phyloP scores from a whole-genome alignment of 2,797 vertebrate species.

The Lacerta agilis region DNA sequence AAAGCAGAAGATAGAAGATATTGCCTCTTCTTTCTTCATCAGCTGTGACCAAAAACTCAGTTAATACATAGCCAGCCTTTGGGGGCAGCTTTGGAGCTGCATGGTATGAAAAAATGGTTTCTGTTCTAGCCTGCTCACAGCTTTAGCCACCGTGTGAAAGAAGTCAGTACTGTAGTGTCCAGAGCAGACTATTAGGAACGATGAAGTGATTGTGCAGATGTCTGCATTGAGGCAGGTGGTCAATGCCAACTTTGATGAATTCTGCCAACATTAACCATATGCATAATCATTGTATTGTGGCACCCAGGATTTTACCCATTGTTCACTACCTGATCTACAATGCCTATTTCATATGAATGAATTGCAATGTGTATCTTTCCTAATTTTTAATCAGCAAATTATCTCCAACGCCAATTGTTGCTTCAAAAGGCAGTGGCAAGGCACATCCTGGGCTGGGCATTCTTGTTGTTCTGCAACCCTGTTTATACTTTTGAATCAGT shows the following conservation, averaged over 20 bases:
- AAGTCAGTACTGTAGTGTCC: neutral
- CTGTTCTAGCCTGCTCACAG: neutral
- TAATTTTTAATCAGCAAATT: conserved; percentile 1
- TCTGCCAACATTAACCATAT: neutral
- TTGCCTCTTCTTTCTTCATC: neutral
- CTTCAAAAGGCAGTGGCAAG: neutral
- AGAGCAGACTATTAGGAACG: neutral
- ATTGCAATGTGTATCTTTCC: neutral
- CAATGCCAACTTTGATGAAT: neutral
- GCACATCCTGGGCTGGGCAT: neutral
- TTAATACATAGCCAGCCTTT: too few species aligned
- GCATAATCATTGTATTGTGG: neutral
- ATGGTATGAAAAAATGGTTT: too few species aligned
- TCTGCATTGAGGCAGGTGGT: neutral
- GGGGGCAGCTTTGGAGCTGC: too few species aligned
- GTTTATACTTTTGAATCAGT: conserved; percentile 39
- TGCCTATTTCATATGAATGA: neutral
- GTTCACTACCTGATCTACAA: neutral
- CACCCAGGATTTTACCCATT: neutral
- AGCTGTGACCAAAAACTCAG: neutral
- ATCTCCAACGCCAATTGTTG: conserved; percentile 21
- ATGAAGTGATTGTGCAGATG: neutral
- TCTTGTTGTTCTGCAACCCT: neutral
- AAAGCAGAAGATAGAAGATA: neutral
- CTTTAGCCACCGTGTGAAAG: neutral